Evolutionary conservation across 1,140 invertebrate genomes (phyloP), one percentile per base, ranked within the genome.

Genomic region (Lethocerus indicus): DNA sequence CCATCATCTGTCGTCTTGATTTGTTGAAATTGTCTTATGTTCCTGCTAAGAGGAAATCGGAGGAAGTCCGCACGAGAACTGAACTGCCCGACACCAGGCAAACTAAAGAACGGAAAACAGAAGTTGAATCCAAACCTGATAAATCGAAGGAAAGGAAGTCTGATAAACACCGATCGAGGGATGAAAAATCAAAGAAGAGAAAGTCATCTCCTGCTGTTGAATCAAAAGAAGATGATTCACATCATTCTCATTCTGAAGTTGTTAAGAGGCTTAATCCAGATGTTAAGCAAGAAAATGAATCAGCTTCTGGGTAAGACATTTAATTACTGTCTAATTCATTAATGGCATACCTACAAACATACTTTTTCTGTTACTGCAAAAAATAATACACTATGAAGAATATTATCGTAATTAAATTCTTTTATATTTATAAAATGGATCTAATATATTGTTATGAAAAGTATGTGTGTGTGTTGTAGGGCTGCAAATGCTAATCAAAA

Each of bases 51-150:
- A 47, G 54, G 20, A 40, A 40, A 29, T 59, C 59, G 4, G 60
- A 71, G 46, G 69, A 72, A 51, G 49, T 72, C 3, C 62, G 71
- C 26, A 65, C 67, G 27, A 62, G 66, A 9, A 67, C 67, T 9
- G 71, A 72, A 51, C 56, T 72, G 9, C 58, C 71, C 0, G 65
- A 73, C 63, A 78, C 67, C 55, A 78, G 66, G 74, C 75, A 60
- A 53, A 37, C 45, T n/a, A 54, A 51, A 9, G 3, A 25, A 14
- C 16, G 29, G 14, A 44, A 44, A 44, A 44, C 12, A 27, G 42
- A 44, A 13, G n/a, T 14, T 21, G 18, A 20, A 24, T 20, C 16
- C 23, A 26, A 50, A 57, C 1, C 61, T 59, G n/a, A 63, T 61
- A 0, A 62, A 64, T 35, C 61, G 64, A 24, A 62, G 61, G 7